Conservation (phyloP, 1,140 invertebrate species). For the Gerris buenoi region DNA sequence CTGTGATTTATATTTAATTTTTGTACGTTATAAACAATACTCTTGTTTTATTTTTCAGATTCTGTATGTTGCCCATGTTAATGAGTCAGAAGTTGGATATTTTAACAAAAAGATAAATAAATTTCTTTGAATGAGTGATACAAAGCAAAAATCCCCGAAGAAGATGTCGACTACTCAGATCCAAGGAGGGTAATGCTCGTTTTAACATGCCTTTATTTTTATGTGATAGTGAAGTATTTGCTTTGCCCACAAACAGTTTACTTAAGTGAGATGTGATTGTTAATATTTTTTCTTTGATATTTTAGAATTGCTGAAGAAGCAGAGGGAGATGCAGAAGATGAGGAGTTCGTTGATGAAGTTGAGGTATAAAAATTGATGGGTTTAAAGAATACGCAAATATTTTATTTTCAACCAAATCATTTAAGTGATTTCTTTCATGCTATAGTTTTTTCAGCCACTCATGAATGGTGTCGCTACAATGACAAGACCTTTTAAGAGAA, state of each 20-base stretch:
- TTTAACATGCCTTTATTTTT: not conserved
- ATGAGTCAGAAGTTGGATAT: too few species aligned
- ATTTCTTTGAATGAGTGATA: not conserved
- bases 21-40: too few species aligned
- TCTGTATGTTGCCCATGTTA: too few species aligned
- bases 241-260: not conserved
- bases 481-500: too few species aligned
- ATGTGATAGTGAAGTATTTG: not conserved
- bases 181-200: not conserved
- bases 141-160: not conserved
- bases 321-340: constrained; percentile 23
- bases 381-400: not conserved
- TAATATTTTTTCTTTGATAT: not conserved
- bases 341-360: constrained; percentile 23
- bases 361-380: constrained; percentile 12
- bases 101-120: too few species aligned
- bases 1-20: too few species aligned
- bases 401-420: not conserved
- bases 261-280: not conserved
- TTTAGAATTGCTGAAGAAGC: constrained; percentile 17
- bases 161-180: not conserved
- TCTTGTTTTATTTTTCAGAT: too few species aligned
- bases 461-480: too few species aligned
- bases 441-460: not conserved
- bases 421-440: not conserved